Base-by-base conservation (phyloP, 2,888 invertebrate genomes). In the Leucophenga montana region DNA sequence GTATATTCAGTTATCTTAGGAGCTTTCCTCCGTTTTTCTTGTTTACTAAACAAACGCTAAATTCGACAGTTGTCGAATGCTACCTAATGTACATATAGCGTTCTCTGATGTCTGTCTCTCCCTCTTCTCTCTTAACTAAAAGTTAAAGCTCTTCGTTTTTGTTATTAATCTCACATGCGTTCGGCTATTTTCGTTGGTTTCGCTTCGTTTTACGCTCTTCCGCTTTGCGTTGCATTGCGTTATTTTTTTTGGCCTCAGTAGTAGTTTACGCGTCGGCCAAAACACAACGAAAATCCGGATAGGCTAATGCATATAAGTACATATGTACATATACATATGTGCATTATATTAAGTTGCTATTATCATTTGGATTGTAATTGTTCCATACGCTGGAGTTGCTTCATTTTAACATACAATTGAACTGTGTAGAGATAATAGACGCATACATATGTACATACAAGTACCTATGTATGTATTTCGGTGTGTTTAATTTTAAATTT, bases 231-330 rank as follows among this genome's bases (percentile, higher is more conserved):
- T 46, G 46, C 46, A n/a, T 3, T 46, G 27, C 27, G 27, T n/a
- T n/a, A n/a, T n/a, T n/a, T n/a, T n/a, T n/a, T n/a, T n/a, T n/a
- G n/a, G n/a, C n/a, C n/a, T 85, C 75, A 82, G 85, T 82, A 77
- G 78, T 84, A 82, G 84, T 85, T 82, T 75, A 78, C 81, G 80
- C 85, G 84, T 80, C 84, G 85, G 84, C 75, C 74, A 79, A 77
- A 84, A 72, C 78, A 82, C 82, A 81, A 74, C 81, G 74, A 68
- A 72, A 20, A 62, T 69, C 22, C 62, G 71, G 50, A 53, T 46
- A 62, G 44, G 4, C 33, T 5, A 39, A 39, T 1, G 11, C 3
- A 33, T 39, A 39, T 16, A 44, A 31, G 16, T 31, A 31, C 13
- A 59, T n/a, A 59, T 59, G 31, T 20, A 20, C 3, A 56, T 20